Evolutionary conservation across 2,113 vertebrate genomes (phyloP).

Genomic region (Sclerurus mexicanus): DNA sequence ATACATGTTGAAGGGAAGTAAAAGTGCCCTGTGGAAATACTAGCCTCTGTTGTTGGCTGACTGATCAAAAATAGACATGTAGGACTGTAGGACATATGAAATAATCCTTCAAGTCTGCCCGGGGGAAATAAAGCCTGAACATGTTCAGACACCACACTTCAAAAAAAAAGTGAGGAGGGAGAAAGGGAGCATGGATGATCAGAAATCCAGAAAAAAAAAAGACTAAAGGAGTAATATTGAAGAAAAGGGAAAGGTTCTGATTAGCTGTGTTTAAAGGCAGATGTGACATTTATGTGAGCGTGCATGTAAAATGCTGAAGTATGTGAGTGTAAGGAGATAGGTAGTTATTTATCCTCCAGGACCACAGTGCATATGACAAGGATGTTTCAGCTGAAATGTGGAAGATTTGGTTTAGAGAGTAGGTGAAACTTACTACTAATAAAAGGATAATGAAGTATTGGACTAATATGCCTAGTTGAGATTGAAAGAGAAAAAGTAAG

Average conservation of each 20-base stretch:
- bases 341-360: not conserved
- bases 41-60: not conserved
- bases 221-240: not conserved
- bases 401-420: not conserved
- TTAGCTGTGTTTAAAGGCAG: not conserved
- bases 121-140: not conserved
- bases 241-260: not conserved
- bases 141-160: not conserved
- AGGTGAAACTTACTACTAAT: not conserved
- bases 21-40: not conserved
- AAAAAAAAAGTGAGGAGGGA: not conserved
- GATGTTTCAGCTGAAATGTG: rapidly evolving
- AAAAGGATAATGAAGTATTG: not conserved
- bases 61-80: not conserved
- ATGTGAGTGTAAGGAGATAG: not conserved
- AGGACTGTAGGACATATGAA: not conserved
- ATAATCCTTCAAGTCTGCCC: not conserved
- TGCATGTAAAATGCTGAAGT: not conserved
- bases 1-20: not conserved
- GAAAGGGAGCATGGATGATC: not conserved
- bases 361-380: not conserved
- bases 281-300: not conserved
- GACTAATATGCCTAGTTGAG: not conserved
- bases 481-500: not conserved
- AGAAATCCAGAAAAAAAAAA: not conserved